Evolutionary conservation across 2,113 vertebrate genomes (phyloP), one percentile per base, ranked within the genome.

Genomic region (Engystomops pustulosus): DNA sequence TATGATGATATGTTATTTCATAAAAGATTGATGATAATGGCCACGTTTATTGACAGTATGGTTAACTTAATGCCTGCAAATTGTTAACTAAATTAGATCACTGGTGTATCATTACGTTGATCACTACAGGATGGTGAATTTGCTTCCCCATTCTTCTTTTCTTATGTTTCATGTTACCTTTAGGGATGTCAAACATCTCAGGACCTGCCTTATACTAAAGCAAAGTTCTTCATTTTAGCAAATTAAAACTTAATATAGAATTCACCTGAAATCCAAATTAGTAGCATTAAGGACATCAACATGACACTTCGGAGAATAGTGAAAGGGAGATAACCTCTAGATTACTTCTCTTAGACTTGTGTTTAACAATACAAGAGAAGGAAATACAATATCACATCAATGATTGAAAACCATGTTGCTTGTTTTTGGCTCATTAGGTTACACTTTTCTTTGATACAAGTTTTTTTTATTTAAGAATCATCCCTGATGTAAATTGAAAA

Each of bases 401-500:
- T 79, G 14, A 85, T 85, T 85, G 68, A 85, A 79, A 70, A 60
- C 77, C 75, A 79, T 85, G 83, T 85, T 68, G 34, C 75, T 79
- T 85, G 83, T 85, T 67, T 79, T 70, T 70, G 45, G 20, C 44
- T 78, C 25, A 58, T 85, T 45, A 38, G 34, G 75, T 79, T 85
- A 85, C 72, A 79, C 74, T 79, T 69, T 70, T 49, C 6, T 70
- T 67, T 23, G 44, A 25, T 30, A 1, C 17, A 55, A 27, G 3
- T 55, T 15, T 4, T 55, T n/a, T 58, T 53, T 84, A 69, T 76
- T 84, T 67, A 78, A 41, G 30, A 68, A 12, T 68, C 68, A 30
- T 18, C 32, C 10, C 51, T 68, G 6, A 41, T 41, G 38, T 41
- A 47, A 27, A 65, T 65, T 60, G 25, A 27, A 65, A 67, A 67